Evolutionary conservation across 2,113 vertebrate species (phyloP).

Genomic region (Paracanthobrama guichenoti): DNA sequence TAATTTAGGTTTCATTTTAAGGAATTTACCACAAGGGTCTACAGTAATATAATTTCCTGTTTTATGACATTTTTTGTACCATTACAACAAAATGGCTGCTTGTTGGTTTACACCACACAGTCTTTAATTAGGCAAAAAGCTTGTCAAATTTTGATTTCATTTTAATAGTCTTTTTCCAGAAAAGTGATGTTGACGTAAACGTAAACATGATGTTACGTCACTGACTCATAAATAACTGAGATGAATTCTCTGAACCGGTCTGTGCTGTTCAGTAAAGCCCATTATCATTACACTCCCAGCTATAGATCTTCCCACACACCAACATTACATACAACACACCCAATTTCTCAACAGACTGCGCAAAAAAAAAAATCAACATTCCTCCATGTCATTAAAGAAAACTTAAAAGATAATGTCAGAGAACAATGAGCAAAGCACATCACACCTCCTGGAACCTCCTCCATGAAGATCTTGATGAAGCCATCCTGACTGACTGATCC

Average conservation of each 20-base stretch:
- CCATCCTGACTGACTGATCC: constrained; percentile 87
- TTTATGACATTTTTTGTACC: not conserved
- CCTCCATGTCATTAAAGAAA: not conserved
- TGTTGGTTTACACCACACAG: no score
- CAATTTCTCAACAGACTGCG: constrained; percentile 12
- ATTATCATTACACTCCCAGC: not conserved
- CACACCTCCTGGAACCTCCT: constrained; percentile 92
- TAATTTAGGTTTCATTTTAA: not conserved
- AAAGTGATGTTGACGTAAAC: no score
- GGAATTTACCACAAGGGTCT: not conserved
- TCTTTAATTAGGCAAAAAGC: not conserved
- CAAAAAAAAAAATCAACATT: not conserved
- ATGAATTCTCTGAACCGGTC: not conserved
- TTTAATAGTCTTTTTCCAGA: not conserved
- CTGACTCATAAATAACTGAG: not conserved
- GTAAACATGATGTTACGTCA: not conserved
- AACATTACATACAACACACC: constrained; percentile 17
- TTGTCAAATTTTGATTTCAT: not conserved
- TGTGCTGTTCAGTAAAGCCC: not conserved
- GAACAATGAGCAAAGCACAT: not conserved
- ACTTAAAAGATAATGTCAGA: not conserved
- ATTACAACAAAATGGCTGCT: no score
- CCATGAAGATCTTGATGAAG: constrained; percentile 97
- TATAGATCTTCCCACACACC: not conserved
- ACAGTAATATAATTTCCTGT: not conserved